phyloP scores from a whole-genome alignment of 2,113 vertebrate species.

The Numida meleagris region DNA sequence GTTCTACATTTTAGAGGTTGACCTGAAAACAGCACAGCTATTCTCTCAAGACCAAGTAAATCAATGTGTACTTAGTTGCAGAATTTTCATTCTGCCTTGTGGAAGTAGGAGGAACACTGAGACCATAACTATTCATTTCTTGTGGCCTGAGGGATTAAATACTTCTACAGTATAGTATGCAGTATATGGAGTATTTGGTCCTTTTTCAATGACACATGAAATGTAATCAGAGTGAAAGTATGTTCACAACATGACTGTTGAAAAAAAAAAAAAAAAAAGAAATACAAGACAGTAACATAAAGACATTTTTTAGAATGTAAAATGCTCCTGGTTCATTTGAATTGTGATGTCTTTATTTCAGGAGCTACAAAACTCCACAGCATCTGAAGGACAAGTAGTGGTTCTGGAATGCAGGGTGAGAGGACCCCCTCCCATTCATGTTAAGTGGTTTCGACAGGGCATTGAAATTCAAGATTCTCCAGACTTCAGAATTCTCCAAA shows the following conservation, averaged over 20 bases:
- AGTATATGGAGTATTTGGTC: neutral
- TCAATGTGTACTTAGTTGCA: neutral
- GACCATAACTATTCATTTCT: neutral
- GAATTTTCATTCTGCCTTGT: neutral
- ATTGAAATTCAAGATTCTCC: slow-evolving; percentile 94
- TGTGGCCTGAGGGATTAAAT: neutral
- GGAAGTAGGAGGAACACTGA: neutral
- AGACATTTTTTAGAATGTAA: neutral
- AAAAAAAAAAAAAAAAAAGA: slow-evolving; percentile 6
- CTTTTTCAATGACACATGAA: neutral
- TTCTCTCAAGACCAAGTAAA: neutral
- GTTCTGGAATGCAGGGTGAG: slow-evolving; percentile 94
- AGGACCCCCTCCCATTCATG: slow-evolving; percentile 85
- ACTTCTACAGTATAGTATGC: neutral
- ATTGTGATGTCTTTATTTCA: slow-evolving; percentile 57
- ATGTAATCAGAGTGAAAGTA: neutral
- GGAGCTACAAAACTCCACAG: slow-evolving; percentile 88
- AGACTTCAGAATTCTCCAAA: slow-evolving; percentile 95
- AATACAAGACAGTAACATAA: neutral
- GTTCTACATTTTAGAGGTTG: neutral
- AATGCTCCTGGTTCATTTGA: neutral
- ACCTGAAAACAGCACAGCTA: neutral
- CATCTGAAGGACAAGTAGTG: slow-evolving; percentile 93
- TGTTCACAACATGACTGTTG: neutral
- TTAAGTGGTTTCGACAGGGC: slow-evolving; percentile 91